phyloP scores from a whole-genome alignment of 35 echinoderm and acorn worm species.

The Hemicentrotus pulcherrimus region DNA sequence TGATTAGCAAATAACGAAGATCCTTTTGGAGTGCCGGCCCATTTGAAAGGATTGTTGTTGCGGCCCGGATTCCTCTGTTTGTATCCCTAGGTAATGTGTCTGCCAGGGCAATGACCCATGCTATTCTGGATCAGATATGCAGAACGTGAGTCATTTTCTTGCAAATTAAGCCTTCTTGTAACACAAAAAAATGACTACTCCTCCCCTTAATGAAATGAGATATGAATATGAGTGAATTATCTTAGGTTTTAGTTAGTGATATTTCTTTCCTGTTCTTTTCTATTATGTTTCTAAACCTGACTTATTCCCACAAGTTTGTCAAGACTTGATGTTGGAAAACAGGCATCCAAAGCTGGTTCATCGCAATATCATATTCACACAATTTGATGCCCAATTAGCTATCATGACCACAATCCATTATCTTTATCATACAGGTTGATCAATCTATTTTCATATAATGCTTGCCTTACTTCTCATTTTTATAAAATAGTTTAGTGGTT shows the following conservation, averaged over 20 bases:
- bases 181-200: background rate
- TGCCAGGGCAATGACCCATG: constrained; percentile 15
- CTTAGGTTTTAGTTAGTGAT: background rate
- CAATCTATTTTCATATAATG: background rate
- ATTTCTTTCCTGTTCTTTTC: background rate
- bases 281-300: background rate
- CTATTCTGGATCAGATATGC: background rate
- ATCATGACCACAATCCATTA: background rate
- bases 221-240: background rate
- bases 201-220: background rate
- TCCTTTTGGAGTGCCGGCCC: constrained; percentile 35
- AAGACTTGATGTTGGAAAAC: background rate
- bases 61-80: background rate
- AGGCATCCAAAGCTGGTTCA: background rate
- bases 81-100: background rate
- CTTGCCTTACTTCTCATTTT: background rate
- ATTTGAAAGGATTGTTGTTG: constrained; percentile 6
- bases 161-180: background rate
- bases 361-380: background rate
- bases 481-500: background rate
- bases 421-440: background rate
- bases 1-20: constrained; percentile 31
- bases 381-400: constrained; percentile 3
- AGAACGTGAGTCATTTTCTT: background rate
- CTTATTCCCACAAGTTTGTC: background rate